phyloP scores from a whole-genome alignment of 2,888 invertebrate genomes.

The Sesamia inferens region DNA sequence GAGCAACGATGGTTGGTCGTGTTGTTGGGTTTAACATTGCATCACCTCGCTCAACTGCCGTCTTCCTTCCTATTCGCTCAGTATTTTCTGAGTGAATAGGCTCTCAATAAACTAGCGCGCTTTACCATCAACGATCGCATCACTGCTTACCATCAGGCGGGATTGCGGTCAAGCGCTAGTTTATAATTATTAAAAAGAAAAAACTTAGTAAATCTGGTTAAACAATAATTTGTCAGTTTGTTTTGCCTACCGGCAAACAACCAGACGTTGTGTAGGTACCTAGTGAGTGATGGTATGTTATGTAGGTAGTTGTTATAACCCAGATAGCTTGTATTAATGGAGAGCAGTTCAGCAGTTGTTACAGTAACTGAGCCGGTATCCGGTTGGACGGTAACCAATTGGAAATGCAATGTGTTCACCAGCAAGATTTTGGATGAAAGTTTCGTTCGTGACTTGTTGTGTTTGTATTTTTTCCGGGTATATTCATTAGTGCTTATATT shows the following conservation, averaged over 20 bases:
- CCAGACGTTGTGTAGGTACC: conserved; percentile 4
- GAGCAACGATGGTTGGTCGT: too few species aligned
- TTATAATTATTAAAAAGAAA: too few species aligned
- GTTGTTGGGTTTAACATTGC: too few species aligned
- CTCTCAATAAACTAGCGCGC: too few species aligned
- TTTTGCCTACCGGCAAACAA: conserved; percentile 27
- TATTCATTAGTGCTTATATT: neutral
- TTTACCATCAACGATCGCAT: too few species aligned
- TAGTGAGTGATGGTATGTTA: neutral
- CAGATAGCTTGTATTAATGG: conserved; percentile 18
- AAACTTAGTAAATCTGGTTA: conserved; percentile 48
- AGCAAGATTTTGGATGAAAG: conserved; percentile 3
- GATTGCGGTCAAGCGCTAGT: too few species aligned
- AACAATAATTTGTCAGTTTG: conserved; percentile 37
- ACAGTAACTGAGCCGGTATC: conserved; percentile 28
- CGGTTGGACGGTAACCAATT: conserved; percentile 30
- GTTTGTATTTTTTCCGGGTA: too few species aligned
- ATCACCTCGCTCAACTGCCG: too few species aligned
- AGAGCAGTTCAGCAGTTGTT: conserved; percentile 19
- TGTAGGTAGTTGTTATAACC: conserved; percentile 16
- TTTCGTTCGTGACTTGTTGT: neutral
- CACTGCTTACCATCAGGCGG: too few species aligned
- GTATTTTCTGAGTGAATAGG: too few species aligned
- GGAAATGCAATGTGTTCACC: conserved; percentile 16
- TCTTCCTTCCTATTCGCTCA: too few species aligned